Conservation (phyloP, 2,888 invertebrate species). For the Trissoscelio sp. region DNA sequence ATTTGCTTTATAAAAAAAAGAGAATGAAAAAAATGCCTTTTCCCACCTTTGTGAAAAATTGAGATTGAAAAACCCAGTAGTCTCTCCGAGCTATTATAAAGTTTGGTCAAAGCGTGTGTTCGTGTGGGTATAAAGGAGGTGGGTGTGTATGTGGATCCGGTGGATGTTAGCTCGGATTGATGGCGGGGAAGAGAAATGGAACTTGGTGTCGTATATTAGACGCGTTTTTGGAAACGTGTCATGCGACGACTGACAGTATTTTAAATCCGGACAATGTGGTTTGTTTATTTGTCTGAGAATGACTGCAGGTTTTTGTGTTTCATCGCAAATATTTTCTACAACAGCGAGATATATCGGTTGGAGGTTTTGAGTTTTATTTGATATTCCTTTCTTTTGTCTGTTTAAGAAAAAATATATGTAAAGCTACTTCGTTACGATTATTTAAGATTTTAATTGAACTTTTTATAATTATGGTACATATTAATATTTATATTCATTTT, state of each 20-base stretch:
- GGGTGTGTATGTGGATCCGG: background rate
- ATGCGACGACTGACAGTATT: slow-evolving; percentile 34
- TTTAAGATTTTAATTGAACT: no score
- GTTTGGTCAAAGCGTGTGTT: background rate
- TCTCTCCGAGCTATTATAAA: slow-evolving; percentile 21
- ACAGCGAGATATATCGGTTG: slow-evolving; percentile 6
- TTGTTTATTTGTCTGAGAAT: slow-evolving; percentile 39
- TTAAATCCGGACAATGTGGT: slow-evolving; percentile 29
- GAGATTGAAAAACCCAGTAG: slow-evolving; percentile 59
- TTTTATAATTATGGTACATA: no score
- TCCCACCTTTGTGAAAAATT: slow-evolving; percentile 68
- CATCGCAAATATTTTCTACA: slow-evolving; percentile 47
- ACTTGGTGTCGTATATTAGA: slow-evolving; percentile 21
- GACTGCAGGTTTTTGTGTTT: slow-evolving; percentile 41
- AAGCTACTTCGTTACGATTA: no score
- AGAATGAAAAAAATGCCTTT: slow-evolving; percentile 60
- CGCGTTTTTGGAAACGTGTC: slow-evolving; percentile 42
- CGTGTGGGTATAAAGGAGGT: background rate
- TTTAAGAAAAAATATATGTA: no score
- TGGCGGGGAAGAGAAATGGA: slow-evolving; percentile 3
- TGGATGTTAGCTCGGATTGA: background rate
- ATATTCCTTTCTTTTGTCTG: background rate
- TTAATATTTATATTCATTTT: no score
- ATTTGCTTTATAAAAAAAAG: no score
- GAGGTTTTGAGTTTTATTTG: slow-evolving; percentile 18